Evolutionary conservation across 1,140 invertebrate genomes (phyloP), one percentile per base, ranked within the genome.

Genomic region (Oncopeltus fasciatus): DNA sequence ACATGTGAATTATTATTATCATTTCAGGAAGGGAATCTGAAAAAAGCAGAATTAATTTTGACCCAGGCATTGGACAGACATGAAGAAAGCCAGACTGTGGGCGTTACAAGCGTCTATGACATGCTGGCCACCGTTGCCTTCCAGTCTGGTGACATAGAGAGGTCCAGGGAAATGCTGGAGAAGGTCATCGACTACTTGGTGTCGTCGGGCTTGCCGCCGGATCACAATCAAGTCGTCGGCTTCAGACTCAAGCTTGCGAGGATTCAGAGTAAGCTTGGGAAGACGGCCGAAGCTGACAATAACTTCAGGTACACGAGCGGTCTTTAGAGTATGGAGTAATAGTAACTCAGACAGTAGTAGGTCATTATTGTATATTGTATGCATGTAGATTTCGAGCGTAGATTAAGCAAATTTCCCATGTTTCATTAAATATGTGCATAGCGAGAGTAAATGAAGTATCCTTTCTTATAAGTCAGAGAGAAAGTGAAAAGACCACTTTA

Each of bases 91-190:
- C 16, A 29, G 2, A 49, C n/a, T 3, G 38, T 53, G 53, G 62
- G 62, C 21, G 20, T 64, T 21, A 53, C 18, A 53, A 53, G 62
- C 27, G 58, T 60, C 3, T 64, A 64, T 38, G 62, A 64, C 43
- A 59, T 60, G 62, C 33, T 64, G 20, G 62, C 62, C 16, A 60
- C 57, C 3, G n/a, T 64, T 18, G 57, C 62, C 0, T 60, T 33
- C 47, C 24, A 26, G 14, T 16, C 51, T 38, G 57, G 58, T 4
- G 29, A 64, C 21, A 21, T 60, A 9, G 44, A 51, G 43, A 60
- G 46, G 43, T 57, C 62, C 2, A 56, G 60, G 28, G 49, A 64
- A 38, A 21, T 64, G 18, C 21, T 64, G 11, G 38, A 43, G 8
- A 21, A 56, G 26, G 57, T 64, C 9, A 53, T 64, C 16, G 14